Evolutionary conservation across 2,113 vertebrate genomes (phyloP), one percentile per base, ranked within the genome.

Genomic region (Ophiodon elongatus): DNA sequence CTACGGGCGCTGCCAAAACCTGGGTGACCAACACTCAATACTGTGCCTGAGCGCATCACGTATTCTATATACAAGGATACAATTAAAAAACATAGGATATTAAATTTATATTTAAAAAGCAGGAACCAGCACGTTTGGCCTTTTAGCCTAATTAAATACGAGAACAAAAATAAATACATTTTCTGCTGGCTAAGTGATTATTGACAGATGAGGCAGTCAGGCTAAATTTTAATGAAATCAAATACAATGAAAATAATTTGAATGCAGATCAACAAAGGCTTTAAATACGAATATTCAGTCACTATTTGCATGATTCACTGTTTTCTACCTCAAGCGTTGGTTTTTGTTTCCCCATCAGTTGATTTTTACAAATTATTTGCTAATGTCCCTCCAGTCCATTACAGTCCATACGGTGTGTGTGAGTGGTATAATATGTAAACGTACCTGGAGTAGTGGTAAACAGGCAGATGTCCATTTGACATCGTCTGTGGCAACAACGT

Each of bases 401-500:
- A 4, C 41, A 47, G 8, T 27, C 25, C n/a, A 54, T 9, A 21
- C 7, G 25, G 17, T 41, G 21, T 15, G 8, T 9, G 2, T 2
- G 14, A 63, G 15, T 15, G 33, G 52, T 15, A 56, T 27, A 9
- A n/a, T 3, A 41, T 15, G 31, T 19, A 14, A 39, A 71, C 29
- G 11, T 92, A 99, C 98, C 96, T 95, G 76, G 91, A 74, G 85
- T 95, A 96, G 65, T 88, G 95, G 80, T 94, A 94, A 54, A 92
- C 88, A 23, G 93, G 92, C 19, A 90, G 68, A 33, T 89, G 95
- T 73, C 95, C 94, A 5, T 95, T 96, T 74, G 95, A 92, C 60
- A 95, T 39, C 0, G 87, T 91, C 1, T 94, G 96, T 47, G 96
- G 95, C 72, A 97, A 93, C 86, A 97, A 91, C 6, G 94, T 91